Evolutionary conservation across 2,888 invertebrate genomes (phyloP).

Genomic region (Coenonympha arcania): DNA sequence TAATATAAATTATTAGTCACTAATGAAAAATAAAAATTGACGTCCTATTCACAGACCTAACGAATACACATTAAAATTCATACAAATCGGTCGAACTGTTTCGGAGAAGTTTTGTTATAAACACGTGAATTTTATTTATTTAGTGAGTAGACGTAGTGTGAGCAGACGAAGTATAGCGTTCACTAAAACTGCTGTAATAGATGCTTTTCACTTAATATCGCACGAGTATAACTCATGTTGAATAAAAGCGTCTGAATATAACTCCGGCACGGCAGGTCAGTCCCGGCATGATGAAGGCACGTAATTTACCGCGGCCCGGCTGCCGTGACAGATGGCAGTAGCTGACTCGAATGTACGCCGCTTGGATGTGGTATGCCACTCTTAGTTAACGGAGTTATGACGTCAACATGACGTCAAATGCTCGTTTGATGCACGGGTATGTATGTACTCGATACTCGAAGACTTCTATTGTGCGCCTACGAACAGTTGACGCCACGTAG

Average conservation of each 20-base stretch:
- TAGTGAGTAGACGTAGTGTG: too few species aligned
- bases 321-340: conserved; percentile 62
- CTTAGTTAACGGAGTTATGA: conserved; percentile 20
- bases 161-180: too few species aligned
- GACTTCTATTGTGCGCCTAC: neutral
- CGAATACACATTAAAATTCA: too few species aligned
- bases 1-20: too few species aligned
- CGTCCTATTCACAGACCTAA: too few species aligned
- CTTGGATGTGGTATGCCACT: conserved; percentile 28
- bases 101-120: too few species aligned
- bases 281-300: conserved; percentile 61
- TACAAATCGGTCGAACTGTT: too few species aligned
- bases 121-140: too few species aligned
- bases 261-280: conserved; percentile 41
- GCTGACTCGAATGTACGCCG: conserved; percentile 31
- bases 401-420: conserved; percentile 23
- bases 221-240: conserved; percentile 31
- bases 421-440: neutral
- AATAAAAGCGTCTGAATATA: conserved; percentile 37
- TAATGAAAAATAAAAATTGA: too few species aligned
- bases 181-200: neutral
- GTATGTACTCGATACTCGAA: neutral
- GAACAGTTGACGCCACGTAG: too few species aligned
- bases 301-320: conserved; percentile 63
- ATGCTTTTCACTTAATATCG: conserved; percentile 12